Base-by-base conservation (phyloP, 2,888 invertebrate species). In the Aphidoletes aphidimyza region DNA sequence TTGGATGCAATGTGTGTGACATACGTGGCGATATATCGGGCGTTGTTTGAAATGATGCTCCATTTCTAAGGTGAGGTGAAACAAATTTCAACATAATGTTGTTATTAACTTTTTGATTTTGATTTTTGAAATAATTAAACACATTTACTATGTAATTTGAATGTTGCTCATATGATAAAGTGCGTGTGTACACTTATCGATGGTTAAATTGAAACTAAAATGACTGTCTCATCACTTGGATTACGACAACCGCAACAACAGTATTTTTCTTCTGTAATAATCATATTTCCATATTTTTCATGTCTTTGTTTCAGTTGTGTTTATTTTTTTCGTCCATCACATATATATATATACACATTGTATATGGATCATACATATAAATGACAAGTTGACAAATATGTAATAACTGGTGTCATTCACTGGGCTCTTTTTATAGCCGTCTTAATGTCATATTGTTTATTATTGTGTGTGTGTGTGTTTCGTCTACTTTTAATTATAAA, bases 41-140 rank as follows among this genome's bases (percentile, higher is more conserved):
- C 83, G 89, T 89, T 30, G 88, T 87, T 85, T 87, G 87, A 85
- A 87, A 87, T 37, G 88, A 88, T 85, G 87, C 86, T 84, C 69
- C 69, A 69, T 88, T 87, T 87, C 88, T 89, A 87, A 87, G 87
- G 87, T 87, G 87, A 84, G 88, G 88, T 85, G 88, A 88, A 88
- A 89, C 87, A 86, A 88, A 89, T 88, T 89, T 89, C 86, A 89
- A 86, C 89, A 89, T 89, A 83, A 81, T 84, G 42, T 81, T 84
- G 39, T 45, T 84, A 54, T 54, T 14, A 14, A 85, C 17, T 83
- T 17, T n/a, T 54, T 22, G 3, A 54, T 17, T 47, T 54, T 54
- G 22, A n/a, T 22, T 54, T n/a, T 0, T 54, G 22, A 54, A 54
- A 54, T 22, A 11, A 3, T 17, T 54, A 22, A 69, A 84, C 84